Evolutionary conservation across 2,888 invertebrate genomes (phyloP).

Genomic region (Heliconius ismenius): DNA sequence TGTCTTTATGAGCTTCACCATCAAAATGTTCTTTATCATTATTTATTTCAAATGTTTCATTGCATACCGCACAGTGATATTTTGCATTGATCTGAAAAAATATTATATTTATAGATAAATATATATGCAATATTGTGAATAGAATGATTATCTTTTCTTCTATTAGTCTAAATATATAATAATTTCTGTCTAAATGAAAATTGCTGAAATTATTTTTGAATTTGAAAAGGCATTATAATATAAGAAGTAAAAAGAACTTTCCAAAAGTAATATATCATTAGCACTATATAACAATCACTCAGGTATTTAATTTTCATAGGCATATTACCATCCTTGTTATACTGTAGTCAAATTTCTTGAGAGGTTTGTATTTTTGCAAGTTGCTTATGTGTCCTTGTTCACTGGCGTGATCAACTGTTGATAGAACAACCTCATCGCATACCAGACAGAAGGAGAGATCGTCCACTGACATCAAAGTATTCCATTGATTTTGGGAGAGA

Average conservation of each 20-base stretch:
- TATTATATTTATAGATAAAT: neutral
- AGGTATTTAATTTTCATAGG: too few species aligned
- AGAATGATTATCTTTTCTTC: neutral
- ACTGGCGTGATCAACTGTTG: constrained; percentile 39
- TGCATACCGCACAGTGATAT: constrained; percentile 56
- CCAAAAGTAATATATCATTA: too few species aligned
- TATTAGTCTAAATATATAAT: neutral
- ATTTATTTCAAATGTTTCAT: constrained; percentile 41
- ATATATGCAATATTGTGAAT: neutral
- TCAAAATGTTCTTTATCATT: constrained; percentile 41
- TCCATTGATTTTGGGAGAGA: constrained; percentile 44
- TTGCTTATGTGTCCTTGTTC: constrained; percentile 36
- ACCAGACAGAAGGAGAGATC: constrained; percentile 42
- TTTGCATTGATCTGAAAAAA: constrained; percentile 49
- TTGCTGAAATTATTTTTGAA: too few species aligned
- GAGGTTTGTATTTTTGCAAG: constrained; percentile 44
- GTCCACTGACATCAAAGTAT: constrained; percentile 44
- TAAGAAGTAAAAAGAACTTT: too few species aligned
- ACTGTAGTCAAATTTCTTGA: constrained; percentile 50
- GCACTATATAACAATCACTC: too few species aligned
- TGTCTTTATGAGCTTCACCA: constrained; percentile 47
- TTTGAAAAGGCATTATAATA: too few species aligned
- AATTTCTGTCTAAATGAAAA: too few species aligned
- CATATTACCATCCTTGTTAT: constrained; percentile 53
- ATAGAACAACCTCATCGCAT: constrained; percentile 34